Evolutionary conservation across 2,888 invertebrate genomes (phyloP).

Genomic region (Eupithecia vulgata): DNA sequence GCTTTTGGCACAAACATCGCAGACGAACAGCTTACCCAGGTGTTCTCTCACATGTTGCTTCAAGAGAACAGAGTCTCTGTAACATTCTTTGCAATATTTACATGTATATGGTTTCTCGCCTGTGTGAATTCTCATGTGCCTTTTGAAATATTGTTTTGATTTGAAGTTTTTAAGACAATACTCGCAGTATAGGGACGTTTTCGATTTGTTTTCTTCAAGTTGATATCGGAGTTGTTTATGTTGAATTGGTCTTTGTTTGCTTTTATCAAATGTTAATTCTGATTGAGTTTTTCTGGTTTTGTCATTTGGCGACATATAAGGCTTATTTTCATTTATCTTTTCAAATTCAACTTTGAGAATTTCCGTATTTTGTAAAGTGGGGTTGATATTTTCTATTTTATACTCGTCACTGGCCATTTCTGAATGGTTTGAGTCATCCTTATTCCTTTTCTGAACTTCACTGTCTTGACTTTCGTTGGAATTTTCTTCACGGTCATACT

Average conservation of each 20-base stretch:
- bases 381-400: neutral
- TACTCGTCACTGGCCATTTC: neutral
- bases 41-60: slow-evolving; percentile 19
- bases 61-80: slow-evolving; percentile 7
- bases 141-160: slow-evolving; percentile 23
- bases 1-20: slow-evolving; percentile 17
- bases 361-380: neutral
- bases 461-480: neutral
- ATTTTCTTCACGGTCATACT: neutral
- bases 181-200: slow-evolving; percentile 7
- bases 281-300: neutral
- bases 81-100: slow-evolving; percentile 8
- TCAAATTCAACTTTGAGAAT: slow-evolving; percentile 1
- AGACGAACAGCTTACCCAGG: slow-evolving; percentile 8
- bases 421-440: neutral
- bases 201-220: neutral
- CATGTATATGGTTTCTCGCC: slow-evolving; percentile 23
- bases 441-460: neutral
- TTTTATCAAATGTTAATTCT: neutral
- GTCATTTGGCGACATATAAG: neutral
- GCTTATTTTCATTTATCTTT: neutral
- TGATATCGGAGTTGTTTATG: neutral
- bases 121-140: slow-evolving; percentile 19
- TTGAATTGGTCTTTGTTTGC: neutral
- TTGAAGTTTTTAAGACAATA: slow-evolving; percentile 22